Conservation (phyloP, 2,797 vertebrate species). For the Pseudocheirus occidentalis region DNA sequence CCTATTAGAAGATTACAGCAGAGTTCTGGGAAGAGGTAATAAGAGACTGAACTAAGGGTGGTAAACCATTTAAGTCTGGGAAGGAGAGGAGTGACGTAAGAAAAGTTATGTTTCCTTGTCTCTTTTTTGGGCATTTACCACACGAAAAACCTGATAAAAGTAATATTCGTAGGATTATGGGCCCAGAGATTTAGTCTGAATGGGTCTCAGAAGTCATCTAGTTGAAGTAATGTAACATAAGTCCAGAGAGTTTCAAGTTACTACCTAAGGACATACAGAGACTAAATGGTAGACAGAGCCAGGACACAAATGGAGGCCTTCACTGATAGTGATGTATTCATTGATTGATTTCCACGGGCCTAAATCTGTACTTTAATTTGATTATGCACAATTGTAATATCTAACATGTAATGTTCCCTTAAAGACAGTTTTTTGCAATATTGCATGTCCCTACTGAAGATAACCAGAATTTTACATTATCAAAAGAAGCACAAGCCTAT, state of each 20-base stretch:
- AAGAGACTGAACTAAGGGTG: background rate
- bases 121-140: background rate
- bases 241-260: background rate
- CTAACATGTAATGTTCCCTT: slow-evolving; percentile 15
- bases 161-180: background rate
- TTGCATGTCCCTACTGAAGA: slow-evolving; percentile 35
- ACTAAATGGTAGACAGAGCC: no score
- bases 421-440: slow-evolving; percentile 44
- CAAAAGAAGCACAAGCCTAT: slow-evolving; percentile 53
- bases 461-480: slow-evolving; percentile 55
- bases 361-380: background rate
- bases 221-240: background rate
- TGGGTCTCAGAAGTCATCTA: background rate
- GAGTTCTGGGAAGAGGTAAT: background rate
- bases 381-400: background rate
- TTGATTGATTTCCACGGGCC: background rate
- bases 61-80: background rate
- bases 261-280: no score
- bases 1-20: background rate
- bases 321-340: background rate
- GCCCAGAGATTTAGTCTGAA: background rate
- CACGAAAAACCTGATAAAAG: background rate
- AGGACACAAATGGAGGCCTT: background rate
- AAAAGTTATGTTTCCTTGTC: no score
- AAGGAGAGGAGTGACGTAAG: no score